Percentiles rank a stretch among this genome's conserved stretches.
These are phyloP conservation scores for Harmothoe impar DNA, from an alignment of 2,888 invertebrate genomes.

Conservation along the genomic window DNA sequence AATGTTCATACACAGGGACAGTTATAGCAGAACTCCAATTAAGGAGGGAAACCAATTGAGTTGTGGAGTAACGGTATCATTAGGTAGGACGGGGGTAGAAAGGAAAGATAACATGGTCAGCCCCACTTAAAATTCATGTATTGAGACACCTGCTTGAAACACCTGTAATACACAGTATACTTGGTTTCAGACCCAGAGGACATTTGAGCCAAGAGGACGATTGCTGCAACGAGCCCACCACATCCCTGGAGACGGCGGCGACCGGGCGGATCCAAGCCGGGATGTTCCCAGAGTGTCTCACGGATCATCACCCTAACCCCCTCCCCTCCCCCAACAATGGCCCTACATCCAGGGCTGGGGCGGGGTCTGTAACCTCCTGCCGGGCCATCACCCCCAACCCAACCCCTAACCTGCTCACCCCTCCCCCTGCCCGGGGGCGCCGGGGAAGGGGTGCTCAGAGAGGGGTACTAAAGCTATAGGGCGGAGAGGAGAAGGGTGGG, in stretches of 20 bases:
- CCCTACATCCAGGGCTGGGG: conserved; percentile 25
- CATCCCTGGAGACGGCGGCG: neutral
- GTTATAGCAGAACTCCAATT: too few relatives aligned
- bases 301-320: neutral
- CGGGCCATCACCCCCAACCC: neutral
- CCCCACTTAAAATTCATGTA: too few relatives aligned
- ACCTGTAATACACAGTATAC: too few relatives aligned
- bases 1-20: too few relatives aligned
- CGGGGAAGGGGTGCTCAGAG: neutral
- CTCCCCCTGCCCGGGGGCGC: neutral
- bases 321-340: neutral
- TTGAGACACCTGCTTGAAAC: too few relatives aligned
- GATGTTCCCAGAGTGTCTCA: neutral
- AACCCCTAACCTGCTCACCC: neutral
- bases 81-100: too few relatives aligned
- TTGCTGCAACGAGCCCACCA: too few relatives aligned
- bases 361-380: neutral
- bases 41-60: too few relatives aligned
- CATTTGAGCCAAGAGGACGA: too few relatives aligned
- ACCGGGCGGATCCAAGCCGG: neutral
- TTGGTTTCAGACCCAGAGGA: too few relatives aligned
- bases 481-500: neutral
- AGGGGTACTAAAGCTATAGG: conserved; percentile 5
- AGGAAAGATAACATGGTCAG: too few relatives aligned
- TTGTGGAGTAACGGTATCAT: too few relatives aligned